phyloP scores from a whole-genome alignment of 2,113 vertebrate genomes.

The Lanius ludovicianus region DNA sequence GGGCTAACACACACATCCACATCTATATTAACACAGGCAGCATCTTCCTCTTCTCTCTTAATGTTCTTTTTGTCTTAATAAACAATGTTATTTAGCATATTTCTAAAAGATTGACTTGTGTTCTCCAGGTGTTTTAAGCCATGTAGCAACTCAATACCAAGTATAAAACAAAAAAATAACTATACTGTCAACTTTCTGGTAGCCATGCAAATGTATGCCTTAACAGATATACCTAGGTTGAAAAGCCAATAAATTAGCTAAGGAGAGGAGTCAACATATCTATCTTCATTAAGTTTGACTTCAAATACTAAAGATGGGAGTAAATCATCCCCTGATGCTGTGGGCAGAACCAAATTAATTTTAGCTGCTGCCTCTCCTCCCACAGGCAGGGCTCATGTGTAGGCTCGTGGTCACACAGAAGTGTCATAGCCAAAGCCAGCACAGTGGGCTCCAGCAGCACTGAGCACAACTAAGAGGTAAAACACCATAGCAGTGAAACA shows the following conservation, averaged over 20 bases:
- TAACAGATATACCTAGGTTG: not conserved
- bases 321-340: slow-evolving; percentile 5
- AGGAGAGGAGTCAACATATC: not conserved
- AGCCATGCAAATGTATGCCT: not conserved
- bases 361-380: not conserved
- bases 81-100: not conserved
- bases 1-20: not conserved
- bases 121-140: not conserved
- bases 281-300: slow-evolving; percentile 33
- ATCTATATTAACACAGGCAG: not conserved
- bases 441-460: not conserved
- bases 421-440: not conserved
- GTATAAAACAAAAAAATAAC: not conserved
- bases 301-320: slow-evolving; percentile 3
- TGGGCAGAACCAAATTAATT: not conserved
- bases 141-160: not conserved
- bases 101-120: not conserved
- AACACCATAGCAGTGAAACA: not conserved
- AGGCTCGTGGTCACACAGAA: not conserved
- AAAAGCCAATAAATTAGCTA: slow-evolving; percentile 26
- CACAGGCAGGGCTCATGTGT: not conserved
- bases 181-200: not conserved
- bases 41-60: not conserved
- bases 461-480: not conserved
- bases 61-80: not conserved